Percentiles rank a stretch among this genome's conserved stretches.
Evolutionary conservation across 2,797 vertebrate genomes (phyloP).

Genomic region (Pseudocheirus occidentalis): DNA sequence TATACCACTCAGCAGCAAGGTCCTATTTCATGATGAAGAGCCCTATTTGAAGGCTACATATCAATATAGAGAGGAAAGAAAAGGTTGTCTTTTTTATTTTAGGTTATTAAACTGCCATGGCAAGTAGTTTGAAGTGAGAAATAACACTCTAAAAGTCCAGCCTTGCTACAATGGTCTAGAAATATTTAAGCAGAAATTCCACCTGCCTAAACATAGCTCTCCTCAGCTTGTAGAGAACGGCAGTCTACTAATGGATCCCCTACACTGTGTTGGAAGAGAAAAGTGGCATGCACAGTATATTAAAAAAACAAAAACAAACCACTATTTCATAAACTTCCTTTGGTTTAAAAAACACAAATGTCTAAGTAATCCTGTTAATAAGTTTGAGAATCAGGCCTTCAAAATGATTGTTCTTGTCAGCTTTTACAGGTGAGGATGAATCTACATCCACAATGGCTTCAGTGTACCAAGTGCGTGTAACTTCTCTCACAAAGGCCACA

Average conservation of each 20-base stretch:
- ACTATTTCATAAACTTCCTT: background rate
- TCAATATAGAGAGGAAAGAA: slow-evolving; percentile 25
- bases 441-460: background rate
- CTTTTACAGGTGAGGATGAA: background rate
- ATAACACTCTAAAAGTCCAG: slow-evolving; percentile 16
- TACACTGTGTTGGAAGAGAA: slow-evolving; percentile 1
- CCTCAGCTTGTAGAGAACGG: background rate
- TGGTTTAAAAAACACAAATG: slow-evolving; percentile 26
- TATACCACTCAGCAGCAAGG: background rate
- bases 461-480: slow-evolving; percentile 9
- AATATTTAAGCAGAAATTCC: background rate
- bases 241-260: fast-evolving
- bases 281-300: slow-evolving; percentile 8
- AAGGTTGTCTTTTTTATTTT: slow-evolving; percentile 33
- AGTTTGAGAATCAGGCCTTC: slow-evolving; percentile 31
- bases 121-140: slow-evolving; percentile 50
- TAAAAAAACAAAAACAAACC: background rate
- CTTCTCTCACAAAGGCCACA: slow-evolving; percentile 34
- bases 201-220: background rate
- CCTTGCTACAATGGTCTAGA: background rate
- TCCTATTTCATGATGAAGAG: background rate
- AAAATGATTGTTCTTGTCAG: background rate
- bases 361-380: background rate
- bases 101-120: slow-evolving; percentile 51
- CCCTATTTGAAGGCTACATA: slow-evolving; percentile 47